phyloP scores from a whole-genome alignment of 1,140 invertebrate species.

The Neelides sp. region DNA sequence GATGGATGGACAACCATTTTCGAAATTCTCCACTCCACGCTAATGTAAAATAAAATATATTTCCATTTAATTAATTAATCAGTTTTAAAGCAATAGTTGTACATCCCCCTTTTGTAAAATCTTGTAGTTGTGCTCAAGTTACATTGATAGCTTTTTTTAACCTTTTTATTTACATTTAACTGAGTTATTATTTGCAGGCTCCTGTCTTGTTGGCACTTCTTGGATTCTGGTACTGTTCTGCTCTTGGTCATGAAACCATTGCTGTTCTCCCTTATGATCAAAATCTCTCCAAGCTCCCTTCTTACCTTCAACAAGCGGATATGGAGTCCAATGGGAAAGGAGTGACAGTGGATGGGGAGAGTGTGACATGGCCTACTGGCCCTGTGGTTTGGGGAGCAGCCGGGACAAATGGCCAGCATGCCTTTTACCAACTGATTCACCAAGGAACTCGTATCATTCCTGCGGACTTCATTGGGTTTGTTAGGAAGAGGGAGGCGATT shows the following conservation, averaged over 20 bases:
- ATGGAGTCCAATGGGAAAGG: conserved; percentile 99
- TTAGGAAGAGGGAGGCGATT: conserved; percentile 26
- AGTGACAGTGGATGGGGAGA: conserved; percentile 37
- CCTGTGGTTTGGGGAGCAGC: conserved; percentile 94
- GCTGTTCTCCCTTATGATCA: conserved; percentile 95
- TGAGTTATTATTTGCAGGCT: conserved; percentile 47
- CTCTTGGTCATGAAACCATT: conserved; percentile 88
- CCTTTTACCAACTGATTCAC: conserved; percentile 94
- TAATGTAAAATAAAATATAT: neutral
- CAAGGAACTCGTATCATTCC: conserved; percentile 82
- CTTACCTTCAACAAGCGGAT: conserved; percentile 99
- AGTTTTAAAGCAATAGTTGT: conserved; percentile 4
- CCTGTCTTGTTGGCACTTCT: conserved; percentile 87
- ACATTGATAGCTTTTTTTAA: neutral
- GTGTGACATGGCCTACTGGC: conserved; percentile 71
- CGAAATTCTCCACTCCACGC: conserved; percentile 47
- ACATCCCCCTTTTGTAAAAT: neutral
- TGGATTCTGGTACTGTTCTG: conserved; percentile 94
- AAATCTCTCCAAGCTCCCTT: conserved; percentile 95
- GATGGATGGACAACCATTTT: conserved; percentile 75
- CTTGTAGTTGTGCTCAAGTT: neutral
- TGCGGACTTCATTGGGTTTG: conserved; percentile 25
- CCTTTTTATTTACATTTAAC: neutral
- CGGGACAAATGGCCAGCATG: conserved; percentile 98
- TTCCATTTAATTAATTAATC: conserved; percentile 11